Evolutionary conservation across 2,113 vertebrate species (phyloP).

Genomic region (Columba janthina): DNA sequence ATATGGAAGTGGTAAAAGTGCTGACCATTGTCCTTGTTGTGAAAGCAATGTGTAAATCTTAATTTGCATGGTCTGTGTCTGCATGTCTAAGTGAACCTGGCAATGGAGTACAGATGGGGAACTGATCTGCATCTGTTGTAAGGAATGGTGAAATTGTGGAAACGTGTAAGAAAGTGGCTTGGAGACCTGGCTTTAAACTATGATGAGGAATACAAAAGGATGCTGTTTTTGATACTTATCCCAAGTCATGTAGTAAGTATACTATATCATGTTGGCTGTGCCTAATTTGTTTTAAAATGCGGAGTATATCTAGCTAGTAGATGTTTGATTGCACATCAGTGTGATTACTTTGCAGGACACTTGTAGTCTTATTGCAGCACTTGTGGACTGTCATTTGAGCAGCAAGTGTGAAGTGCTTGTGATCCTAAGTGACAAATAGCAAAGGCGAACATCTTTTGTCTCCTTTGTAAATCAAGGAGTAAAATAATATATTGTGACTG

Average conservation of each 20-base stretch:
- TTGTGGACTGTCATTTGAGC: neutral
- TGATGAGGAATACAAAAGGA: neutral
- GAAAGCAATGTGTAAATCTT: neutral
- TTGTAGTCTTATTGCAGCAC: neutral
- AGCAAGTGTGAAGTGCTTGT: neutral
- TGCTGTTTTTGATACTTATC: neutral
- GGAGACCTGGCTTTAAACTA: neutral
- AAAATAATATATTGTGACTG: neutral
- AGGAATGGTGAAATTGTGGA: neutral
- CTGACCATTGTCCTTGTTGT: neutral
- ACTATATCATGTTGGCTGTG: neutral
- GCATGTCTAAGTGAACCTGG: neutral
- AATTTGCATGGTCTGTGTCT: neutral
- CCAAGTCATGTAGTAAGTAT: neutral
- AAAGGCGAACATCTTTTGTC: neutral
- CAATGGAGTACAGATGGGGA: too few relatives aligned
- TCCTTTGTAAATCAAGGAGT: neutral
- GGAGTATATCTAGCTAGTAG: neutral
- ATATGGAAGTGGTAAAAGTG: neutral
- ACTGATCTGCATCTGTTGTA: neutral
- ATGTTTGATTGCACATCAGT: neutral
- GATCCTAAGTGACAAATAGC: neutral
- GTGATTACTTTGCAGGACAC: neutral
- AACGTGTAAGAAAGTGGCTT: neutral
- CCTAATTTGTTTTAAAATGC: neutral